A percentile compares a stretch with the other conserved stretches of the same genome.
These are phyloP conservation scores for Cryptophagus acutangulus DNA, from an alignment of 2,888 invertebrate genomes.

Conservation along the genomic window DNA sequence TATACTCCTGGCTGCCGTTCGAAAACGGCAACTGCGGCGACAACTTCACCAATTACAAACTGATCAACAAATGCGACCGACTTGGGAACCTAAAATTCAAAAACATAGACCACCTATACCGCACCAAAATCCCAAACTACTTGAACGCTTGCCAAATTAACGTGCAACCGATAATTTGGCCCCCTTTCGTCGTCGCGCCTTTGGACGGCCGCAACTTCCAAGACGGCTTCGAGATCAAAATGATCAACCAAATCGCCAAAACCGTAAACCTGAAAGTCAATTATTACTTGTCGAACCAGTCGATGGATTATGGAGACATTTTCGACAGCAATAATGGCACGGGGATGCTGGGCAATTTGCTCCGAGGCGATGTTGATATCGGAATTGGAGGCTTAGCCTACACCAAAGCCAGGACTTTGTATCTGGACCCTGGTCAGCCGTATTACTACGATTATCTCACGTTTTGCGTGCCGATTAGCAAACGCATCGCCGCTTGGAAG, in stretches of 20 bases:
- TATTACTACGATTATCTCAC: slow-evolving; percentile 4
- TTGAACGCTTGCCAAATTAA: too few species aligned
- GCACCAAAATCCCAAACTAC: too few species aligned
- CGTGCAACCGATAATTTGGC: not conserved
- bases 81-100: slow-evolving; percentile 1
- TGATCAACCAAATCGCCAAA: not conserved
- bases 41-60: not conserved
- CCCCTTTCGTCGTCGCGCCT: not conserved
- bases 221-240: not conserved
- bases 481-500: not conserved
- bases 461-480: slow-evolving; percentile 2
- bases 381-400: not conserved
- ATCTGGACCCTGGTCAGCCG: slow-evolving; percentile 1
- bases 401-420: not conserved
- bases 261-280: not conserved
- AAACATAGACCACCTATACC: too few species aligned
- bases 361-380: not conserved
- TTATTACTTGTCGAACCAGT: not conserved
- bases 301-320: slow-evolving; percentile 1
- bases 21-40: not conserved
- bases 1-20: not conserved
- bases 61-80: not conserved
- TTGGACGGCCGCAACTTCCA: not conserved
- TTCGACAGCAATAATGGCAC: not conserved
- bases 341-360: not conserved